A percentile compares a stretch with the other conserved stretches of the same genome.
Evolutionary conservation across 2,797 vertebrate species (phyloP).

Genomic region (Heterohyrax brucei): DNA sequence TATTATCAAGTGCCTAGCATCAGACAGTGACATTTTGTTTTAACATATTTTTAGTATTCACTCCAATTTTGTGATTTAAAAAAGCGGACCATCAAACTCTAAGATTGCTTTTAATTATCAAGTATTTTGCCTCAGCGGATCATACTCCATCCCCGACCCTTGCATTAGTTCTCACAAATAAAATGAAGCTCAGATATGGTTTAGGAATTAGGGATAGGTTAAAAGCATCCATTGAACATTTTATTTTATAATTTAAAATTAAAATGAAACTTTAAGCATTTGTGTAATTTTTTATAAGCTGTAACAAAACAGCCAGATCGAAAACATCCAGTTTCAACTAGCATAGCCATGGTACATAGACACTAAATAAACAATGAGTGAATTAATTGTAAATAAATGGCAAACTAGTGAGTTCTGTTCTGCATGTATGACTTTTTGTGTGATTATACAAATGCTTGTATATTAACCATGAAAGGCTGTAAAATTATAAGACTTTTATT

Average conservation of each 20-base stretch:
- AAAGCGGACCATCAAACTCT: slow-evolving; percentile 8
- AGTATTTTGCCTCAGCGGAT: not conserved
- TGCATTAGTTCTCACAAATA: slow-evolving; percentile 7
- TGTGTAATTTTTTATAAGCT: not conserved
- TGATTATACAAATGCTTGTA: not conserved
- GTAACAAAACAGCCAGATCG: slow-evolving; percentile 36
- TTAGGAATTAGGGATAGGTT: not conserved
- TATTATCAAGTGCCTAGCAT: not conserved
- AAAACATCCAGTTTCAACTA: slow-evolving; percentile 24
- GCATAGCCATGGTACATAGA: not conserved
- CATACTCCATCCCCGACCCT: not conserved
- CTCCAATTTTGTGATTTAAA: slow-evolving; percentile 46
- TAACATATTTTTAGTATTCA: slow-evolving; percentile 37
- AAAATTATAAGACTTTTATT: slow-evolving; percentile 29
- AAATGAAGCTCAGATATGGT: not conserved
- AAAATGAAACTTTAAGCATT: slow-evolving; percentile 45
- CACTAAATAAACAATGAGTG: not conserved
- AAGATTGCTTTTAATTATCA: slow-evolving; percentile 34
- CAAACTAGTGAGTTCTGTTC: not conserved
- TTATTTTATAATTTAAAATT: slow-evolving; percentile 50
- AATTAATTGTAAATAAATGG: not conserved
- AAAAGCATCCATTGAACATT: not conserved
- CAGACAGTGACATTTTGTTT: not conserved
- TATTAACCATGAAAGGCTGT: not conserved
- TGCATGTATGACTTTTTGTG: not conserved